phyloP scores from a whole-genome alignment of 2,797 vertebrate genomes.

The Epinephelus malabaricus region DNA sequence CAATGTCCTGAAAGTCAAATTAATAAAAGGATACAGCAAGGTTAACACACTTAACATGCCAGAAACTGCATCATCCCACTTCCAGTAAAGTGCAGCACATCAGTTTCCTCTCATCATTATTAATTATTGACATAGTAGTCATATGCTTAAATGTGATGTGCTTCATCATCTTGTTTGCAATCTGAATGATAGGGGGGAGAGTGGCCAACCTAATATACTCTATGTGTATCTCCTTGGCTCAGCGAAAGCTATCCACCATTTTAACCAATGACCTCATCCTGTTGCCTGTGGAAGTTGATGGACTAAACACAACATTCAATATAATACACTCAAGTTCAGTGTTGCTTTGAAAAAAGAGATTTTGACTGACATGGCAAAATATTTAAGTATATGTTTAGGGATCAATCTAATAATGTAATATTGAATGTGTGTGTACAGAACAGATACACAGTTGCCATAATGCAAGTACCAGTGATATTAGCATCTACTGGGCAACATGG shows the following conservation, averaged over 20 bases:
- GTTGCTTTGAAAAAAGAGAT: neutral
- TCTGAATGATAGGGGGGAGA: conserved; percentile 57
- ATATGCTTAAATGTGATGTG: conserved; percentile 43
- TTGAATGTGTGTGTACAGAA: neutral
- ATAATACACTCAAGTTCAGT: conserved; percentile 18
- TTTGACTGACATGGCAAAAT: neutral
- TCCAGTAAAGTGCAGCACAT: conserved; percentile 48
- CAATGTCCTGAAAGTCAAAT: conserved; percentile 22
- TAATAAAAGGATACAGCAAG: conserved; percentile 32
- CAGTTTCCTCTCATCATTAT: conserved; percentile 54
- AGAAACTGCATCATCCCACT: conserved; percentile 32
- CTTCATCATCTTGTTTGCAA: conserved; percentile 54
- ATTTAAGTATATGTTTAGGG: neutral
- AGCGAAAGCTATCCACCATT: conserved; percentile 30
- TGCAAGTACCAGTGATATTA: neutral
- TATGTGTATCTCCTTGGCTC: conserved; percentile 46
- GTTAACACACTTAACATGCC: conserved; percentile 40
- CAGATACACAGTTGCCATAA: neutral
- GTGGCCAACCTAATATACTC: conserved; percentile 59
- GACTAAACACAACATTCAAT: conserved; percentile 38
- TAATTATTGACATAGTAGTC: conserved; percentile 60
- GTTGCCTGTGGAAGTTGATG: conserved; percentile 43
- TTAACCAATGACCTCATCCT: conserved; percentile 47
- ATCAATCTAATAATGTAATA: neutral
- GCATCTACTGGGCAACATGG: neutral